Evolutionary conservation across 2,888 invertebrate species (phyloP), one percentile per base, ranked within the genome.

Genomic region (Pedicia rivosa): DNA sequence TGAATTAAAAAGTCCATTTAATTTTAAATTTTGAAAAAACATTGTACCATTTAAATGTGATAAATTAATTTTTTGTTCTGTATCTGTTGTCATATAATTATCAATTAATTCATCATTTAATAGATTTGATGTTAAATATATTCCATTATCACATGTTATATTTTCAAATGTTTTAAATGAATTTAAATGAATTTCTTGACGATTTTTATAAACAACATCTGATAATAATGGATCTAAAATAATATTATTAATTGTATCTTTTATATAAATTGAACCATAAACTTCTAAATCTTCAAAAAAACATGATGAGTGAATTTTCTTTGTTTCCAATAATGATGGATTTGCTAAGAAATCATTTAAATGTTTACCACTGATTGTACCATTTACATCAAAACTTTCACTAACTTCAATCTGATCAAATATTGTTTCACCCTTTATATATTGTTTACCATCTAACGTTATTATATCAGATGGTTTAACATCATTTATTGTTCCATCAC

Each of bases 331-430:
- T 3, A 73, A 43, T 1, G 62, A 61, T 26, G 65, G 64, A 51
- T 67, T 68, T 7, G 58, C 45, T 2, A 64, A 46, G 27, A 63
- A 58, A 8, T 62, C 54, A n/a, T 57, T 52, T 1, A 59, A 41
- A 37, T 57, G 50, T 33, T 56, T 50, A 2, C 67, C 68, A 7
- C 55, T 56, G 5, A 67, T 53, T 9, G 58, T 56, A 2, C 68
- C 70, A 42, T 63, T 56, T 1, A 70, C 72, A 50, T 64, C 53
- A 4, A 72, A 49, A 31, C 47, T 50, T 46, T 64, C 64, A 0
- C 62, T 57, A 0, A 73, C 56, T 48, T 63, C 63, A 28, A 73
- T 51, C 44, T 69, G 55, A 9, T 62, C 55, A 42, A 74, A 73
- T 1, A 60, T 64, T 4, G 67, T 64, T 41, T 53, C 51, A 2